Conservation (phyloP, 2,113 vertebrate genomes). For the Zeus faber region DNA sequence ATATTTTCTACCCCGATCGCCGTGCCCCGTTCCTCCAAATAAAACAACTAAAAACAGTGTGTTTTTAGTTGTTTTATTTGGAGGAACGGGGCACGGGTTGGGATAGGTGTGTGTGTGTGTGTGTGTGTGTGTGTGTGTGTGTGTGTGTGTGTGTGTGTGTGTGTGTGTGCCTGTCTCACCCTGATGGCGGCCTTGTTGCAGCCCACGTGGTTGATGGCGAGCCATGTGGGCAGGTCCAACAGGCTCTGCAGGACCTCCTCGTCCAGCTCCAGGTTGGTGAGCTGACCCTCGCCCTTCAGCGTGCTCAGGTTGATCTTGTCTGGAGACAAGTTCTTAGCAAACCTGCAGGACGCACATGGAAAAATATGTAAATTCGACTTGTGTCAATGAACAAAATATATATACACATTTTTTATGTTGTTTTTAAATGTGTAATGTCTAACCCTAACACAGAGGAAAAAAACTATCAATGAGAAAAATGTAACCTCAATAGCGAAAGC, state of each 20-base stretch:
- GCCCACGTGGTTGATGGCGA: conserved; percentile 94
- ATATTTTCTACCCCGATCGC: no score
- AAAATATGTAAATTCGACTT: no score
- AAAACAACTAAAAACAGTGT: no score
- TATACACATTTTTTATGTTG: no score
- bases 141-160: conserved; percentile 1
- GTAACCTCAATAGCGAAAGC: no score
- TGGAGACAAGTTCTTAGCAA: conserved; percentile 98
- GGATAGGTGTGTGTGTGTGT: conserved; percentile 13
- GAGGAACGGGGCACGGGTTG: no score
- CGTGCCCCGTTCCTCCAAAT: no score
- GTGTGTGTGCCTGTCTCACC: conserved; percentile 72
- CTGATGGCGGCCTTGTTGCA: conserved; percentile 97
- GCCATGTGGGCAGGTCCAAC: conserved; percentile 97
- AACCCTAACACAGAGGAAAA: no score
- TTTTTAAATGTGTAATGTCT: no score
- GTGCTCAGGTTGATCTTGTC: conserved; percentile 99
- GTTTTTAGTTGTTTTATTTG: no score
- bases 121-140: conserved; percentile 5
- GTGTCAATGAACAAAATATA: no score
- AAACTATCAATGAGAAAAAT: no score
- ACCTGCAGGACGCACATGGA: conserved; percentile 69
- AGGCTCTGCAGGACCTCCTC: conserved; percentile 98
- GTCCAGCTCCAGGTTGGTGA: conserved; percentile 96
- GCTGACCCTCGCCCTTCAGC: conserved; percentile 94